Evolutionary conservation across 1,140 invertebrate species (phyloP).

Genomic region (Cydia strobilella): DNA sequence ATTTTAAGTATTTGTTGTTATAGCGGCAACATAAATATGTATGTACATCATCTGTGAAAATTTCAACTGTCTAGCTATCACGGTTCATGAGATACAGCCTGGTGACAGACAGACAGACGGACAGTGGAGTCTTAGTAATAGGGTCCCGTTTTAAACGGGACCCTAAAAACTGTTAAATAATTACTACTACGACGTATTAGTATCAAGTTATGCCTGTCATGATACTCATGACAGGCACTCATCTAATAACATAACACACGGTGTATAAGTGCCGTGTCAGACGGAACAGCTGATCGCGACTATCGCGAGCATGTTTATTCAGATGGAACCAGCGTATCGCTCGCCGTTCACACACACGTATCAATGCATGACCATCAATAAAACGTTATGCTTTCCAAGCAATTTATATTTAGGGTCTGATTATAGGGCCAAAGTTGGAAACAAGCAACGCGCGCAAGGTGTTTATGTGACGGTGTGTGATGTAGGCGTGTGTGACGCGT

Average conservation of each 20-base stretch:
- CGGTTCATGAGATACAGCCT: no score
- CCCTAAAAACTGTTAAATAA: not conserved
- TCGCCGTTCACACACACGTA: constrained; percentile 16
- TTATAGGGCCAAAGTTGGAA: not conserved
- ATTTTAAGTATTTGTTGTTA: no score
- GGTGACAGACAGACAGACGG: no score
- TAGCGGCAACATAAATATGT: no score
- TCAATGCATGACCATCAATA: constrained; percentile 15
- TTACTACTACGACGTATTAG: not conserved
- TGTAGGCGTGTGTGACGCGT: constrained; percentile 33
- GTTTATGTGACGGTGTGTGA: constrained; percentile 33
- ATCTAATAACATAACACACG: constrained; percentile 27
- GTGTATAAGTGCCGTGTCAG: constrained; percentile 15
- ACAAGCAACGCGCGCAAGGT: constrained; percentile 41
- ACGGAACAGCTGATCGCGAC: constrained; percentile 27
- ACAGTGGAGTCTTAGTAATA: no score
- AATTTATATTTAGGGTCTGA: not conserved
- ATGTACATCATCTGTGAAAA: no score
- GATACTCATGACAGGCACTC: no score
- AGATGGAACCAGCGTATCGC: constrained; percentile 8
- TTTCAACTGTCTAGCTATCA: no score
- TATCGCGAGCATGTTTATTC: constrained; percentile 29
- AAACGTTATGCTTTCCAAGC: constrained; percentile 15
- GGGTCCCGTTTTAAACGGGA: no score
- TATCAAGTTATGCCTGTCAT: constrained; percentile 9